Percentiles rank a stretch among this genome's conserved stretches.
phyloP scores from a whole-genome alignment of 1,140 invertebrate species.

The Drosophila orosa region DNA sequence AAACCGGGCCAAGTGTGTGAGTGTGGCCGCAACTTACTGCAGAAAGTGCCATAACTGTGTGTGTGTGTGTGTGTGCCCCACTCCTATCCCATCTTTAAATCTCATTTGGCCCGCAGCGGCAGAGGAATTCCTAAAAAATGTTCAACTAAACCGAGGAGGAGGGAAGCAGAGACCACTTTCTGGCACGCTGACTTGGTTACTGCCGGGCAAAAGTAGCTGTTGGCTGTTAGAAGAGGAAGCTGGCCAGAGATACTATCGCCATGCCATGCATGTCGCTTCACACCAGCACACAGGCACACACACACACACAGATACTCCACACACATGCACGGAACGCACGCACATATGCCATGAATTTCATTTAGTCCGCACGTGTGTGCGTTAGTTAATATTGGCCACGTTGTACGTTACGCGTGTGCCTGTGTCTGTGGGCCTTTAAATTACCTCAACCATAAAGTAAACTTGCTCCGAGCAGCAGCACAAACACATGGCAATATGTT shows the following conservation, averaged over 20 bases:
- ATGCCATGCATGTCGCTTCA: conserved; percentile 73
- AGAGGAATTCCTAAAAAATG: conserved; percentile 62
- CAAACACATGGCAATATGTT: conserved; percentile 58
- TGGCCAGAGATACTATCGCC: conserved; percentile 70
- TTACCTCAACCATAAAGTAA: conserved; percentile 77
- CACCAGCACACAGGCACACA: conserved; percentile 37
- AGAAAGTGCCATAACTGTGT: conserved; percentile 35
- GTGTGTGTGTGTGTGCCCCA: conserved; percentile 12
- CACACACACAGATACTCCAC: conserved; percentile 29
- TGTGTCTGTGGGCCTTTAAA: conserved; percentile 67
- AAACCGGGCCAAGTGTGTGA: conserved; percentile 71
- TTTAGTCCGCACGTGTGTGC: conserved; percentile 78
- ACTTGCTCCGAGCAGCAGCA: conserved; percentile 30
- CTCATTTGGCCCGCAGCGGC: conserved; percentile 78
- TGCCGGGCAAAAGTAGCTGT: conserved; percentile 49
- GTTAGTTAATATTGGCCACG: conserved; percentile 79
- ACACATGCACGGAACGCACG: conserved; percentile 63
- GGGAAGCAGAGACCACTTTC: conserved; percentile 48
- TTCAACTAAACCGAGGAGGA: conserved; percentile 28
- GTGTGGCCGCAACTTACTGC: conserved; percentile 60
- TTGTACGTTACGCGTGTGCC: conserved; percentile 28
- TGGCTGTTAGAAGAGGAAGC: conserved; percentile 56
- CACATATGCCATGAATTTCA: conserved; percentile 83
- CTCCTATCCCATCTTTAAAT: conserved; percentile 67
- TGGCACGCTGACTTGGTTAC: conserved; percentile 55